Evolutionary conservation across 2,797 vertebrate genomes (phyloP).

Genomic region (Sebastes reedi): DNA sequence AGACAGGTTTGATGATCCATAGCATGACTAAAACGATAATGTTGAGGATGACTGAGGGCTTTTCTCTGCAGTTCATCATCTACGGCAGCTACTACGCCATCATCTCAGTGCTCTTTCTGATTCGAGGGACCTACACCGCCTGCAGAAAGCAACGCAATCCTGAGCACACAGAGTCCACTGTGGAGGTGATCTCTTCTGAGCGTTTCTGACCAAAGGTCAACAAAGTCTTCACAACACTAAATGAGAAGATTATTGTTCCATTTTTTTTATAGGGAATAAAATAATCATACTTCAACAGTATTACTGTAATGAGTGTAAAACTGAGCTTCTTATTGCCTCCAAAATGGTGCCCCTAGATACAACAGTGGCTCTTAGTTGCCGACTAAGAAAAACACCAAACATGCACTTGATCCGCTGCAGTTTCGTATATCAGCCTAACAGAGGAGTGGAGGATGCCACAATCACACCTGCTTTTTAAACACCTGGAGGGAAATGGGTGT

Average conservation of each 20-base stretch:
- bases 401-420: too few species aligned
- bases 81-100: conserved; percentile 81
- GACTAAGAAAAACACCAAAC: too few species aligned
- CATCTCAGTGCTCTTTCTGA: conserved; percentile 79
- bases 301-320: background rate
- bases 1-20: background rate
- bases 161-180: background rate
- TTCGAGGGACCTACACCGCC: conserved; percentile 73
- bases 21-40: background rate
- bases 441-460: too few species aligned
- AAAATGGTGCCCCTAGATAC: background rate
- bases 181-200: conserved; percentile 48
- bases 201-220: conserved; percentile 47
- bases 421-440: too few species aligned
- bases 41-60: background rate
- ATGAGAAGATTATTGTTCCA: background rate
- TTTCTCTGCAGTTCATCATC: conserved; percentile 77
- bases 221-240: background rate
- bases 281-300: background rate
- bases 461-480: too few species aligned
- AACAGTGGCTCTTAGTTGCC: background rate
- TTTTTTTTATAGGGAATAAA: conserved; percentile 19
- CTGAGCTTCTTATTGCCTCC: background rate
- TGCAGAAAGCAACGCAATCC: conserved; percentile 7
- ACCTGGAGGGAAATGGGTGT: too few species aligned